These are phyloP conservation scores for Maylandia zebra DNA, from an alignment of 2,113 vertebrate genomes.

Conservation along the genomic window DNA sequence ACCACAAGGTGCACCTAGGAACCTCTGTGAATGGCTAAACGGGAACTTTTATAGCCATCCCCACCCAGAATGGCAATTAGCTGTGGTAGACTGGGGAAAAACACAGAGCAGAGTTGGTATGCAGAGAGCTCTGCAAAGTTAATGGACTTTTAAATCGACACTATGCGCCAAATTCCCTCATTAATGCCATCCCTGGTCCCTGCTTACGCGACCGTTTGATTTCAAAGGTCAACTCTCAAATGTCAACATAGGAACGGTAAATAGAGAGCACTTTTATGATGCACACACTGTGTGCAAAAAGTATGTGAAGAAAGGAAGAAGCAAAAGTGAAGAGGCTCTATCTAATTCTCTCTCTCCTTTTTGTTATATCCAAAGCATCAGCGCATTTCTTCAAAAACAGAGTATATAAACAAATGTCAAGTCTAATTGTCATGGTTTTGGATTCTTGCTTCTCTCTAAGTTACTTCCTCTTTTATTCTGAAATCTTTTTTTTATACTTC, in stretches of 20 bases:
- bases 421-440: neutral
- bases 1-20: constrained; percentile 41
- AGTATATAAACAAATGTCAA: neutral
- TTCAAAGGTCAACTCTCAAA: constrained; percentile 74
- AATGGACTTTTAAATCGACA: constrained; percentile 77
- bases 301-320: neutral
- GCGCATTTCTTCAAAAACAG: neutral
- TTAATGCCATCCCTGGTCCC: constrained; percentile 65
- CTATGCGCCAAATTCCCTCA: constrained; percentile 66
- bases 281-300: neutral
- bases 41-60: constrained; percentile 61
- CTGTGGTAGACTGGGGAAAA: constrained; percentile 52
- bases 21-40: constrained; percentile 55
- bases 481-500: neutral
- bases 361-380: neutral
- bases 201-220: constrained; percentile 52
- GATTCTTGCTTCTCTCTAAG: neutral
- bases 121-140: constrained; percentile 66
- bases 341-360: neutral
- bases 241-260: constrained; percentile 67
- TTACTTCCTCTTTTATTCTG: neutral
- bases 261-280: constrained; percentile 62
- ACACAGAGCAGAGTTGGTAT: constrained; percentile 61
- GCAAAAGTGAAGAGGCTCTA: neutral
- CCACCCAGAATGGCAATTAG: constrained; percentile 73